Evolutionary conservation across 2,113 vertebrate species (phyloP), one percentile per base, ranked within the genome.

Genomic region (Lagopus leucura): DNA sequence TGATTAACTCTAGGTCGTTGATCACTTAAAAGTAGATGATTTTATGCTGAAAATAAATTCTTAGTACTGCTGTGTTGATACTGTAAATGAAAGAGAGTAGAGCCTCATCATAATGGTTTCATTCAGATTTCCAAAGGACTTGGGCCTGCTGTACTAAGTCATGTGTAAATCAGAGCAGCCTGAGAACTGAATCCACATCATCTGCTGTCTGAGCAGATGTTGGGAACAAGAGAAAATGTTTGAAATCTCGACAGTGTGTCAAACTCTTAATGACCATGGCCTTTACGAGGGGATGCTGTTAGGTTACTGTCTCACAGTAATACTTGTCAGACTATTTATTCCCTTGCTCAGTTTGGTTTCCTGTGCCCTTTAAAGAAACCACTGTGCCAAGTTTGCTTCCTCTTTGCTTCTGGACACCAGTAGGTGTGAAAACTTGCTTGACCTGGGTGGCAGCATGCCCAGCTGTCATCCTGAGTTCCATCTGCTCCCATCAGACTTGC

Each of bases 401-500:
- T 43, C 12, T 67, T 58, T 24, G 60, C 40, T 40, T 65, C n/a
- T 45, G 60, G 27, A 21, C 54, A 30, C 19, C 32, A 47, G 54
- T 10, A 86, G 72, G 20, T 70, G 30, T 65, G 74, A 1, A 9
- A 14, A 69, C 58, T 52, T 71, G 15, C 32, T 38, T 80, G 76
- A 74, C 17, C 60, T 40, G 48, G 9, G 11, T 28, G 52, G 64
- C 45, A 71, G 34, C 34, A 2, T 6, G 58, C n/a, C 18, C 47
- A 45, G 47, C 55, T 88, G n/a, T 65, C 24, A 6, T 66, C 8
- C 57, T 48, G 32, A 79, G 64, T 54, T 76, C 72, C 42, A 3
- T 17, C n/a, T 72, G 38, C 17, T 43, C 17, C 36, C 71, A 2
- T 13, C 21, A 61, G 40, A 18, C 25, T 70, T 0, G 0, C 18